Conservation (phyloP, 2,113 vertebrate genomes). For the Perognathus longimembris region DNA sequence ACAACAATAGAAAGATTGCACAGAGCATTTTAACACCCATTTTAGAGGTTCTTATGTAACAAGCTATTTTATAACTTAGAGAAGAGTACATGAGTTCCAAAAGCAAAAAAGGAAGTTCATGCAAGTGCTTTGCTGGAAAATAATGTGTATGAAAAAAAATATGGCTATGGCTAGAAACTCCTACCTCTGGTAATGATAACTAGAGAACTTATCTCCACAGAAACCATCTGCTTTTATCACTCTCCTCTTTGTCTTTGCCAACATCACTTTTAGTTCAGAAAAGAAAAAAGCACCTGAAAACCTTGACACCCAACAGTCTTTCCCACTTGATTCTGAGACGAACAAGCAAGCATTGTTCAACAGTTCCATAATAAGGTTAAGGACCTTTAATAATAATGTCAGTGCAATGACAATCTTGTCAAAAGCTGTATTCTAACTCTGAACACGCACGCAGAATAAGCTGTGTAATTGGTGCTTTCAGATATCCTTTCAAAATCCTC, state of each 20-base stretch:
- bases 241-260: conserved; percentile 49
- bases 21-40: too few relatives aligned
- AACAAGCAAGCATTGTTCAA: conserved; percentile 67
- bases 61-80: conserved; percentile 18
- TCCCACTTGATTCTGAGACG: conserved; percentile 33
- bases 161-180: neutral
- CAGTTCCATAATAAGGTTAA: conserved; percentile 57
- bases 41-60: conserved; percentile 4
- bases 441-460: neutral
- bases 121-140: conserved; percentile 64
- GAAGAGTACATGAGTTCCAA: conserved; percentile 38
- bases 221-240: conserved; percentile 46
- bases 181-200: neutral
- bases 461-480: neutral
- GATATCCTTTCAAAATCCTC: conserved; percentile 61
- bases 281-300: conserved; percentile 65
- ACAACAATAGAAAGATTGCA: neutral
- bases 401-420: conserved; percentile 11
- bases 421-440: conserved; percentile 66
- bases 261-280: conserved; percentile 40
- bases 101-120: conserved; percentile 14
- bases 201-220: conserved; percentile 29
- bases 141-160: conserved; percentile 39
- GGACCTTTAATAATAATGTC: conserved; percentile 68
- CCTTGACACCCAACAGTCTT: conserved; percentile 67